Conservation (phyloP, 1,140 invertebrate genomes). For the Drosophila yakuba region DNA sequence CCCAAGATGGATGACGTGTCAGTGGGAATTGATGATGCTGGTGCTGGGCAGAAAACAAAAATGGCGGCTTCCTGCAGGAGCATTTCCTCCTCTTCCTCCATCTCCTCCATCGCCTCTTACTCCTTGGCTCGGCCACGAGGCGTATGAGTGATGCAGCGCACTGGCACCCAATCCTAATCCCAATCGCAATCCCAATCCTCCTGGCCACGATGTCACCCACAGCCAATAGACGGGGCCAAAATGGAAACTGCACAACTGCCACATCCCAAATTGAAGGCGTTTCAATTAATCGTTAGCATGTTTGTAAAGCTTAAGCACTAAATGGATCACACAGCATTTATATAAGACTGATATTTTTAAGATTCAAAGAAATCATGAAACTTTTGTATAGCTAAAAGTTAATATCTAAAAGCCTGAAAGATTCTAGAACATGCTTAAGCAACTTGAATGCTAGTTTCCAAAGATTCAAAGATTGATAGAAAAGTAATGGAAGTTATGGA, state of each 20-base stretch:
- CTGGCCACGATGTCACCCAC: conserved; percentile 23
- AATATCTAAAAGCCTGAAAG: too few relatives aligned
- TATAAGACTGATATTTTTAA: too few relatives aligned
- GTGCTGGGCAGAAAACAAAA: conserved; percentile 70
- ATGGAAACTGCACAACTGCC: not conserved
- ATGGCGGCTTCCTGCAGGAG: conserved; percentile 63
- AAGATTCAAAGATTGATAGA: not conserved
- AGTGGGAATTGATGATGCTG: conserved; percentile 82
- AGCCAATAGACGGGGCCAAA: conserved; percentile 2
- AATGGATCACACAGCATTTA: too few relatives aligned
- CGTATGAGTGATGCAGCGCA: conserved; percentile 44
- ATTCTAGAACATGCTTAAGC: too few relatives aligned
- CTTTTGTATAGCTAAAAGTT: too few relatives aligned
- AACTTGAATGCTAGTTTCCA: too few relatives aligned
- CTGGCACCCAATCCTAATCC: conserved; percentile 19
- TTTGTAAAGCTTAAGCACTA: not conserved
- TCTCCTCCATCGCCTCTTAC: not conserved
- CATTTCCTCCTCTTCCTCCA: not conserved
- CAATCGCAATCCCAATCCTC: not conserved
- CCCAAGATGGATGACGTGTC: conserved; percentile 82
- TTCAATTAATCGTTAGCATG: conserved; percentile 9
- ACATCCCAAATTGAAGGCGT: not conserved
- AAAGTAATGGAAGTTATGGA: not conserved
- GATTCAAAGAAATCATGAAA: too few relatives aligned
- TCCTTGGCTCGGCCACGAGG: conserved; percentile 15